Evolutionary conservation across 1,140 invertebrate species (phyloP).

Genomic region (Idris sp.): DNA sequence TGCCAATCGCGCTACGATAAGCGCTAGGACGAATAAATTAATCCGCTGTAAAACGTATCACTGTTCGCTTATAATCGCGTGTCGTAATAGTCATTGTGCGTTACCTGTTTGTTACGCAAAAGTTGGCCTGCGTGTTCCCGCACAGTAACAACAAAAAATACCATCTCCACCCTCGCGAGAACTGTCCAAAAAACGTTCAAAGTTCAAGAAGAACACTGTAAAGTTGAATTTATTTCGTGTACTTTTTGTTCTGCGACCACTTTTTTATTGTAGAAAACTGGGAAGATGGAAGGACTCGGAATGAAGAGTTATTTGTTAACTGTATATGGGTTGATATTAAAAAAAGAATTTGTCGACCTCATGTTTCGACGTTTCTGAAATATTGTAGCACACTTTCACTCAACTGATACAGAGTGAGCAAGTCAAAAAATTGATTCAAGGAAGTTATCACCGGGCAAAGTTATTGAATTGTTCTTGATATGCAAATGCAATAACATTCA

Average conservation of each 20-base stretch:
- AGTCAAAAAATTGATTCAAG: constrained; percentile 23
- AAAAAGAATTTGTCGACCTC: too few relatives aligned
- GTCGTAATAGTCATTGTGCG: constrained; percentile 74
- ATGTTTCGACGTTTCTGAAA: constrained; percentile 13
- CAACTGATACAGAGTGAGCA: constrained; percentile 7
- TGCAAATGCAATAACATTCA: constrained; percentile 70
- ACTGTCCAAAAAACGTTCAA: constrained; percentile 48
- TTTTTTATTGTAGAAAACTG: too few relatives aligned
- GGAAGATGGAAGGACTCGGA: too few relatives aligned
- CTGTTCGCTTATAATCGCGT: constrained; percentile 68
- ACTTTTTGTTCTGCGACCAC: too few relatives aligned
- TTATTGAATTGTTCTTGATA: constrained; percentile 69
- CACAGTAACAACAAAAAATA: constrained; percentile 47
- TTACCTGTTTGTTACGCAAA: constrained; percentile 66
- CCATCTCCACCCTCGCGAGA: constrained; percentile 67
- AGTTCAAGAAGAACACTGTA: too few relatives aligned
- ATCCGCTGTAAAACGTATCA: constrained; percentile 70
- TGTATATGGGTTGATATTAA: too few relatives aligned
- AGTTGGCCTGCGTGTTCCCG: constrained; percentile 38
- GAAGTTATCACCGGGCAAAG: constrained; percentile 47
- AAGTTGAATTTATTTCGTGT: too few relatives aligned
- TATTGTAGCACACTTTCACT: constrained; percentile 37
- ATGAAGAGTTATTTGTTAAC: too few relatives aligned
- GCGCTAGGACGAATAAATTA: constrained; percentile 74
- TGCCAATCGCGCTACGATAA: constrained; percentile 67